Conservation (phyloP, 2,113 vertebrate species). For the Desmodus rotundus region DNA sequence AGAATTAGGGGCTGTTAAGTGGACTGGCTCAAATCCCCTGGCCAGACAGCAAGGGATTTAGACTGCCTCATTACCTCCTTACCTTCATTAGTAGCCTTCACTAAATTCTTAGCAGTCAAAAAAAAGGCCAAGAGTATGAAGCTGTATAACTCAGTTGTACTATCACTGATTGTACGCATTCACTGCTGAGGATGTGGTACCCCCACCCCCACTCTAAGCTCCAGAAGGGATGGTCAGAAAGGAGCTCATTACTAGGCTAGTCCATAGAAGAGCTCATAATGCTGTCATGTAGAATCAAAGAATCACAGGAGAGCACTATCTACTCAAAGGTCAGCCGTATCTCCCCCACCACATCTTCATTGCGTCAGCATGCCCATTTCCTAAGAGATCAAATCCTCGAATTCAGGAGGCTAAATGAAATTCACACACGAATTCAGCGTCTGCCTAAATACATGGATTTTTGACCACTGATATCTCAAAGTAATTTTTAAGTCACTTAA, state of each 20-base stretch:
- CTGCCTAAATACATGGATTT: conserved; percentile 61
- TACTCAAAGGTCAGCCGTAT: conserved; percentile 49
- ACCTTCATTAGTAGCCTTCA: conserved; percentile 70
- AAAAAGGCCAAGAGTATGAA: background rate
- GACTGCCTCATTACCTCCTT: conserved; percentile 67
- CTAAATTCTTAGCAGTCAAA: conserved; percentile 53
- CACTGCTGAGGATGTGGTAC: background rate
- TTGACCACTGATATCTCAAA: conserved; percentile 70
- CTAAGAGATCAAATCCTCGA: conserved; percentile 37
- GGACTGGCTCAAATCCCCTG: conserved; percentile 47
- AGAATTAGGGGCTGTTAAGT: conserved; percentile 69
- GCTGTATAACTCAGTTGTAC: background rate
- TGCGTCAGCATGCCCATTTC: conserved; percentile 32
- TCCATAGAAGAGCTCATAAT: conserved; percentile 52
- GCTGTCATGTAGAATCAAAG: conserved; percentile 28
- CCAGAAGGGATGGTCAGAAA: conserved; percentile 35
- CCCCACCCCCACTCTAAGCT: background rate
- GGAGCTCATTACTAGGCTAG: conserved; percentile 37
- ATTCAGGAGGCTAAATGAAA: background rate
- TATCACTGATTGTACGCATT: background rate
- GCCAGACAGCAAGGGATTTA: background rate
- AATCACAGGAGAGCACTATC: background rate
- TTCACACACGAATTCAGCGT: conserved; percentile 62
- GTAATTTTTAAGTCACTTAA: conserved; percentile 73
- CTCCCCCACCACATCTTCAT: conserved; percentile 64